These are phyloP conservation scores for Hycleus cichorii DNA, from an alignment of 1,140 invertebrate species.

Conservation along the genomic window DNA sequence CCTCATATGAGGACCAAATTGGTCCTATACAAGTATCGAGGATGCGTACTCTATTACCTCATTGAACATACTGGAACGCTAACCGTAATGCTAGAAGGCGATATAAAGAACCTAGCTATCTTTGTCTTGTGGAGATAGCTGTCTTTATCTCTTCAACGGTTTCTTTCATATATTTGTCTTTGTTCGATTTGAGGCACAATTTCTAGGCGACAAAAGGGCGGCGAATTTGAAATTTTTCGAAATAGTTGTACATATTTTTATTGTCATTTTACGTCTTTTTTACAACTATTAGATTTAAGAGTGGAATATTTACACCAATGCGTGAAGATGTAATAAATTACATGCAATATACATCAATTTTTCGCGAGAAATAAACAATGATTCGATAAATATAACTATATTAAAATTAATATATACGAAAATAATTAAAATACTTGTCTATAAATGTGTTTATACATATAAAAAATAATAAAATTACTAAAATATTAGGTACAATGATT, in stretches of 20 bases:
- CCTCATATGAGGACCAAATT: too few relatives aligned
- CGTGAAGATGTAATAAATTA: conserved; percentile 15
- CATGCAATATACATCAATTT: conserved; percentile 12
- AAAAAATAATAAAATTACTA: not conserved
- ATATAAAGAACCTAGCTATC: too few relatives aligned
- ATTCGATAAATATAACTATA: not conserved
- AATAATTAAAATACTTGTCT: not conserved
- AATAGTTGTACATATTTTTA: conserved; percentile 1
- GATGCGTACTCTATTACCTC: too few relatives aligned
- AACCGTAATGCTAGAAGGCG: too few relatives aligned
- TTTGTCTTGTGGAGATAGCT: too few relatives aligned
- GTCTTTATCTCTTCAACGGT: too few relatives aligned
- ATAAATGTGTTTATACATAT: not conserved
- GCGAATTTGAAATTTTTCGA: too few relatives aligned
- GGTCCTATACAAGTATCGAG: too few relatives aligned
- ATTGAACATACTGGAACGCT: too few relatives aligned
- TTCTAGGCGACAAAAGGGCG: too few relatives aligned
- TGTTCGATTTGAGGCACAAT: too few relatives aligned
- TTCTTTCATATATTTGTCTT: too few relatives aligned
- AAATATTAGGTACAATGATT: not conserved
- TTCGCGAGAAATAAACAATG: not conserved
- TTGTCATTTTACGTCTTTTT: conserved; percentile 13
- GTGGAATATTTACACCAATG: conserved; percentile 14
- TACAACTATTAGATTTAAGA: conserved; percentile 5
- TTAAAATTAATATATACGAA: not conserved